phyloP scores from a whole-genome alignment of 2,797 vertebrate species.

The Enteromius viviparus region DNA sequence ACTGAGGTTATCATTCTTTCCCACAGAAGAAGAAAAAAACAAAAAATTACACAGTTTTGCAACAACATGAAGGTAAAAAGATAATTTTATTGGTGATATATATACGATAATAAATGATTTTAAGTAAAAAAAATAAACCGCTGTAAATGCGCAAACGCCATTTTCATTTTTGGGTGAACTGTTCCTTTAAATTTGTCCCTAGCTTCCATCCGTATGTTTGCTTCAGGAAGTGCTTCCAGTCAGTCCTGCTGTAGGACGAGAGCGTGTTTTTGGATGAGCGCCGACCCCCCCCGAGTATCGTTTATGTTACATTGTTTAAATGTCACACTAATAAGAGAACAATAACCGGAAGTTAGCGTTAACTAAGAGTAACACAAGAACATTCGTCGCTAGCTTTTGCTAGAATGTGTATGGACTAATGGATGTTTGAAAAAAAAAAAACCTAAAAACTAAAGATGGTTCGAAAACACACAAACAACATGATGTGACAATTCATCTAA shows the following conservation, averaged over 20 bases:
- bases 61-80: not conserved
- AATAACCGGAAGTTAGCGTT: not conserved
- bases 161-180: not conserved
- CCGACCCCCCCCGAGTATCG: not conserved
- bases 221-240: slow-evolving; percentile 29
- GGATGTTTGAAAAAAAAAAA: not conserved
- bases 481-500: not conserved
- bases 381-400: not conserved
- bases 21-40: not conserved
- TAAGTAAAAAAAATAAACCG: not conserved
- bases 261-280: not conserved
- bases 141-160: not conserved
- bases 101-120: not conserved
- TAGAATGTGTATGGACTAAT: not conserved
- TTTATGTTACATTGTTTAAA: not conserved
- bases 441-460: not conserved
- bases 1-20: not conserved
- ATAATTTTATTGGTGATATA: not conserved
- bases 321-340: not conserved
- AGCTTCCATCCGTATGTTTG: not conserved
- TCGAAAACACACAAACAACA: not conserved
- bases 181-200: not conserved
- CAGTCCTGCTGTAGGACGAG: not conserved
- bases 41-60: not conserved
- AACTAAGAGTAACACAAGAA: not conserved